A percentile compares a stretch with the other conserved stretches of the same genome.
Evolutionary conservation across 2,797 vertebrate genomes (phyloP).

Genomic region (Bufotes viridis): DNA sequence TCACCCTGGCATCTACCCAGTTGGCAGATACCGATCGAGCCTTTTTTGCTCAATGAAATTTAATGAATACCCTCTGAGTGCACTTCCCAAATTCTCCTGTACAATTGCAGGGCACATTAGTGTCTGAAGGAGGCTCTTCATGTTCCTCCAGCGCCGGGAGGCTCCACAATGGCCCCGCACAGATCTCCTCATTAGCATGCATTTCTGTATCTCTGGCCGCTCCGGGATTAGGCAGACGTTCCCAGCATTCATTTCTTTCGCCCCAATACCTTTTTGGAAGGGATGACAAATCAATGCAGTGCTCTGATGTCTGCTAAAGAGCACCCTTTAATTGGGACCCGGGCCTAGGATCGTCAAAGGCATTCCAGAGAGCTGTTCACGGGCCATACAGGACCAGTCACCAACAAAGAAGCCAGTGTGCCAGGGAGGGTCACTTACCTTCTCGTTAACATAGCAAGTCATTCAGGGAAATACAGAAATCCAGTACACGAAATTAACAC

Average conservation of each 20-base stretch:
- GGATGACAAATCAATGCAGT: constrained; percentile 46
- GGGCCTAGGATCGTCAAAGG: constrained; percentile 53
- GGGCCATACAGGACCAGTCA: constrained; percentile 38
- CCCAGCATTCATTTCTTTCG: constrained; percentile 57
- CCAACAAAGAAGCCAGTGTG: constrained; percentile 61
- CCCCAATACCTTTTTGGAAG: constrained; percentile 32
- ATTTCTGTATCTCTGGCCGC: constrained; percentile 9
- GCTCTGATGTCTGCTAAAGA: constrained; percentile 31
- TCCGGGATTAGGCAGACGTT: constrained; percentile 39
- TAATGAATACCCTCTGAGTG: constrained; percentile 51
- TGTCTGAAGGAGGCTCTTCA: constrained; percentile 22
- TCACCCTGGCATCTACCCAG: constrained; percentile 53
- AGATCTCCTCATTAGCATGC: constrained; percentile 59
- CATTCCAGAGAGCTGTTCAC: constrained; percentile 61
- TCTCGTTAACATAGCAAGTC: constrained; percentile 61
- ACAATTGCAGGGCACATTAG: constrained; percentile 29
- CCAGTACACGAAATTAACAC: constrained; percentile 11
- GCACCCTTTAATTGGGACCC: constrained; percentile 61
- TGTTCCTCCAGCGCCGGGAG: constrained; percentile 30
- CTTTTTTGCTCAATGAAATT: constrained; percentile 48
- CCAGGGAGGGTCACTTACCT: constrained; percentile 1
- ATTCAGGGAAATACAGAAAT: constrained; percentile 43
- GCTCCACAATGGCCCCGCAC: constrained; percentile 36
- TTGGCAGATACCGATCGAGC: constrained; percentile 51
- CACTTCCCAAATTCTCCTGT: constrained; percentile 14